Evolutionary conservation across 2,113 vertebrate genomes (phyloP), one percentile per base, ranked within the genome.

Genomic region (Barnardius zonarius): DNA sequence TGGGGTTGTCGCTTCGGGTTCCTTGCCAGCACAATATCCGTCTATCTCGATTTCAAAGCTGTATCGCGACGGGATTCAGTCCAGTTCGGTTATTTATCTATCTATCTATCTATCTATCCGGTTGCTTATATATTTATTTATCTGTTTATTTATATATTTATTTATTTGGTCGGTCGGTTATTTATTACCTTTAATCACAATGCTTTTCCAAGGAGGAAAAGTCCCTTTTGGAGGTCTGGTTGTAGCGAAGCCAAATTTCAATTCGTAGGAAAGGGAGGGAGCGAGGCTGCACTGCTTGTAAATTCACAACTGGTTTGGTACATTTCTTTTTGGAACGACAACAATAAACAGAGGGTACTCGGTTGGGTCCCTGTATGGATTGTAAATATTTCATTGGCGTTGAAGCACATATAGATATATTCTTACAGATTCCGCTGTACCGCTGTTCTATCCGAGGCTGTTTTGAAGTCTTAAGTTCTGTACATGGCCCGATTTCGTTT

Each of bases 361-460:
- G 19, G 81, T 89, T 75, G 80, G 78, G 97, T 98, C 98, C 98
- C 98, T 97, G 97, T 98, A 97, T 97, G 98, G 98, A 97, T 97
- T 99, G 99, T 99, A 99, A 99, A 99, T 99, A 99, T 98, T 98
- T 98, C 98, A 98, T 98, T 98, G 97, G 98, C 98, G 98, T 98
- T 97, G 96, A 98, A 98, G 98, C 99, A 99, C 98, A 98, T 98
- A 99, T 98, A 98, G 98, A 98, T 99, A 99, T 99, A 99, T 99
- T 98, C 98, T 99, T 99, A 99, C 98, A 99, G 98, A 98, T 98
- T 97, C 97, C 98, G 98, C 98, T 99, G 99, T 99, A 98, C 98
- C 98, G 98, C 98, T 98, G 98, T 99, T 98, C 98, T 98, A 98
- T 98, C 98, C 97, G 97, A 98, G 98, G 98, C 98, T 97, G 97